These are phyloP conservation scores for Pherbina coryleti DNA, from an alignment of 2,888 invertebrate genomes.

Conservation along the genomic window DNA sequence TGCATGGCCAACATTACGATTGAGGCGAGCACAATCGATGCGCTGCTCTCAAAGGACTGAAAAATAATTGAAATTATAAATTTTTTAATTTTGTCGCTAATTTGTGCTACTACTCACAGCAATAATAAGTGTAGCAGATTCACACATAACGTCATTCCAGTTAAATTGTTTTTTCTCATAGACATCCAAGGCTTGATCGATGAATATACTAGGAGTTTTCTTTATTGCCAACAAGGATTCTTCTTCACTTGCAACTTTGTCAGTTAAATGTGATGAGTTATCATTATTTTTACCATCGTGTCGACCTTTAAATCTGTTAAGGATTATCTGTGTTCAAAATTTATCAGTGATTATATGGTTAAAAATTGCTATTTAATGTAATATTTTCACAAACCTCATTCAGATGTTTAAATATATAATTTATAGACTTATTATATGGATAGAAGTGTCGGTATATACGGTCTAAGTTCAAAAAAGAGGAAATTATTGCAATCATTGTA, in stretches of 20 bases:
- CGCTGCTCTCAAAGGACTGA: slow-evolving; percentile 51
- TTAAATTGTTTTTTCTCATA: slow-evolving; percentile 46
- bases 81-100: too few species aligned
- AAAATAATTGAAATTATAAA: background rate
- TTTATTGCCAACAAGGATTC: slow-evolving; percentile 33
- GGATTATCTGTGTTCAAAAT: background rate
- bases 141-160: slow-evolving; percentile 47
- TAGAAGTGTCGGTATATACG: background rate
- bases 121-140: slow-evolving; percentile 49
- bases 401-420: too few species aligned
- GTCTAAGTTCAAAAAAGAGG: background rate
- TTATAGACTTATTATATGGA: background rate
- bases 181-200: slow-evolving; percentile 50
- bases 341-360: background rate
- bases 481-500: background rate
- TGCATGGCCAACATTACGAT: slow-evolving; percentile 51
- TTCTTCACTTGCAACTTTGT: background rate
- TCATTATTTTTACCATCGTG: background rate
- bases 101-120: slow-evolving; percentile 44
- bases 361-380: background rate
- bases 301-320: background rate
- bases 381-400: background rate
- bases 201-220: slow-evolving; percentile 49
- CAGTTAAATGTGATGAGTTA: background rate
- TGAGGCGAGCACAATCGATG: slow-evolving; percentile 43